Percentiles rank a stretch among this genome's conserved stretches.
These are phyloP conservation scores for Nomada ferruginata DNA, from an alignment of 2,888 invertebrate species.

Conservation along the genomic window DNA sequence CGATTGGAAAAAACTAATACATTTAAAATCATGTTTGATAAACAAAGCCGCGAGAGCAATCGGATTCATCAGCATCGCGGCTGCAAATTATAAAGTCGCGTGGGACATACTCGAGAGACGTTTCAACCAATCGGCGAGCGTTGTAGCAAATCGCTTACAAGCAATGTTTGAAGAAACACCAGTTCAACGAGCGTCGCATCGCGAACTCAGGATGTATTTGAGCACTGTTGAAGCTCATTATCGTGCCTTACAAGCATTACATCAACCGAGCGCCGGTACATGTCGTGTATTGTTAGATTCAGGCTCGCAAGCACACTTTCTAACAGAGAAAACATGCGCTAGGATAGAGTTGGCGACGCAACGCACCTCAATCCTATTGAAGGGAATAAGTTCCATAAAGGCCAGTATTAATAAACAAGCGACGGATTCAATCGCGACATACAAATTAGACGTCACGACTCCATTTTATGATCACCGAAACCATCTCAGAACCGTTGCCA, in stretches of 20 bases:
- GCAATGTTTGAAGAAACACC: too few relatives aligned
- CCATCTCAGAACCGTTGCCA: background rate
- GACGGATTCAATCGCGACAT: background rate
- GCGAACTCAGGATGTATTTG: too few relatives aligned
- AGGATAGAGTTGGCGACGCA: background rate
- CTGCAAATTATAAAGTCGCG: slow-evolving; percentile 9
- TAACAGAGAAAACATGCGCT: background rate
- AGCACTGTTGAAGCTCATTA: too few relatives aligned
- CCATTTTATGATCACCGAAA: background rate
- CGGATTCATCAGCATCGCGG: slow-evolving; percentile 10
- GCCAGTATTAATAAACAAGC: background rate
- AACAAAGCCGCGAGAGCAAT: slow-evolving; percentile 10
- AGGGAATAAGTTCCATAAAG: background rate
- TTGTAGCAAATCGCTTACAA: too few relatives aligned
- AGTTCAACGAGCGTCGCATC: too few relatives aligned
- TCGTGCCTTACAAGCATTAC: too few relatives aligned
- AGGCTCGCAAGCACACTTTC: background rate
- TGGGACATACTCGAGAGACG: too few relatives aligned
- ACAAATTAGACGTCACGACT: background rate
- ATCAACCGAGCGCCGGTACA: too few relatives aligned
- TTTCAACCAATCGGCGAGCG: too few relatives aligned
- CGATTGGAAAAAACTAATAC: slow-evolving; percentile 4
- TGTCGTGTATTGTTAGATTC: background rate
- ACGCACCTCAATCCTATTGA: background rate
- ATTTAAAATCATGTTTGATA: slow-evolving; percentile 27